Conservation (phyloP, 2,797 vertebrate species). For the Ambastaia sidthimunki region DNA sequence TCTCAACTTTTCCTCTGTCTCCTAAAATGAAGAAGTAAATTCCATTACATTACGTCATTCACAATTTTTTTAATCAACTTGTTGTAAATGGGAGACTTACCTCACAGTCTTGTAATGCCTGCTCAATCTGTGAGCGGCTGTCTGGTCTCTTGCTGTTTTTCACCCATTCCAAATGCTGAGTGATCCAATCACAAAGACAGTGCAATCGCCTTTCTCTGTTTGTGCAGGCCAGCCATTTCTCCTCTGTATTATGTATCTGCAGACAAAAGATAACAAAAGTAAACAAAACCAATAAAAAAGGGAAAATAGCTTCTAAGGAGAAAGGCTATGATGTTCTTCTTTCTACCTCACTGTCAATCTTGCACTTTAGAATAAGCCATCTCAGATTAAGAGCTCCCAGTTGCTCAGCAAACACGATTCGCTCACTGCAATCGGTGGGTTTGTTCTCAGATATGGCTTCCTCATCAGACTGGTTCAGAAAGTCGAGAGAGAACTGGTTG, state of each 20-base stretch:
- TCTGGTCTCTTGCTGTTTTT: slow-evolving; percentile 70
- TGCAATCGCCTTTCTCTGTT: slow-evolving; percentile 81
- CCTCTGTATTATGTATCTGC: slow-evolving; percentile 81
- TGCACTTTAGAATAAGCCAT: slow-evolving; percentile 80
- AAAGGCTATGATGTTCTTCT: not conserved
- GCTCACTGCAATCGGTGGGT: slow-evolving; percentile 76
- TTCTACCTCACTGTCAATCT: slow-evolving; percentile 82
- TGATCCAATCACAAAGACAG: slow-evolving; percentile 74
- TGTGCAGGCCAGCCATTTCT: slow-evolving; percentile 75
- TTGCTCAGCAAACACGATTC: slow-evolving; percentile 80
- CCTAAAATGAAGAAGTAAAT: slow-evolving; percentile 67
- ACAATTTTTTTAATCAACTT: not conserved
- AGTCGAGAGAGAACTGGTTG: slow-evolving; percentile 84
- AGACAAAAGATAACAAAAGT: slow-evolving; percentile 10
- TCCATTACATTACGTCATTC: not conserved
- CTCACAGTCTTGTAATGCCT: slow-evolving; percentile 80
- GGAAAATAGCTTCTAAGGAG: not conserved
- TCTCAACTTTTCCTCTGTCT: slow-evolving; percentile 73
- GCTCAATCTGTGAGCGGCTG: slow-evolving; percentile 74
- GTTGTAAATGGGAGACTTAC: slow-evolving; percentile 68
- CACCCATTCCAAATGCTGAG: slow-evolving; percentile 75
- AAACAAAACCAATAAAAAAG: not conserved
- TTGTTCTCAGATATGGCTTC: slow-evolving; percentile 75
- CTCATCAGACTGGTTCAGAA: slow-evolving; percentile 85
- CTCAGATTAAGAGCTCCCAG: slow-evolving; percentile 81